Evolutionary conservation across 2,888 invertebrate species (phyloP), one percentile per base, ranked within the genome.

Genomic region (Panorpa germanica): DNA sequence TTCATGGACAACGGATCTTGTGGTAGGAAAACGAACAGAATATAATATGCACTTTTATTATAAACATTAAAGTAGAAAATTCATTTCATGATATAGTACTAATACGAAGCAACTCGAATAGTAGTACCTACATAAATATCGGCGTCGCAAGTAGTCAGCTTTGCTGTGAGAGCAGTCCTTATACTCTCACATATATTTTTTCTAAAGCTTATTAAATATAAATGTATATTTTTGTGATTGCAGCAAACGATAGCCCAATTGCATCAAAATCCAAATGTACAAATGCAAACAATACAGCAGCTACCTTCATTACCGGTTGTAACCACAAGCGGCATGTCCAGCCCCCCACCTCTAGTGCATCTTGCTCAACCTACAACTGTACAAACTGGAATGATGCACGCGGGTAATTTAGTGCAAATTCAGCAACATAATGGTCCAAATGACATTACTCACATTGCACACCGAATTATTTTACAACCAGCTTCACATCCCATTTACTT

Each of bases 221-320:
- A 25, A 29, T 19, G 8, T 30, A 7, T 23, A 13, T 27, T 31
- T 38, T 25, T 45, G 44, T 28, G 47, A 50, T 46, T 54, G 55
- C 43, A 25, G 16, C 25, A 16, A 15, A 16, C 14, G 25, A 15
- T 29, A 19, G n/a, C 34, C n/a, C 29, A 31, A 12, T 34, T 34
- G 23, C 38, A 38, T 22, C 57, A 57, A 37, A 58, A 57, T 8
- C 61, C 59, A 32, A 60, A 59, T 33, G 45, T 59, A 4, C 61
- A 60, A 41, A 53, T 60, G 25, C 61, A 61, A 37, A 57, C 60
- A 0, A 60, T 61, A 41, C 61, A 61, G 36, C 53, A 60, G 29
- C 60, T n/a, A n/a, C n/a, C n/a, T n/a, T n/a, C n/a, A n/a, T n/a
- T n/a, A n/a, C n/a, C n/a, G n/a, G n/a, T n/a, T n/a, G n/a, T n/a